phyloP scores from a whole-genome alignment of 1,140 invertebrate genomes.

The Drosophila aff. region DNA sequence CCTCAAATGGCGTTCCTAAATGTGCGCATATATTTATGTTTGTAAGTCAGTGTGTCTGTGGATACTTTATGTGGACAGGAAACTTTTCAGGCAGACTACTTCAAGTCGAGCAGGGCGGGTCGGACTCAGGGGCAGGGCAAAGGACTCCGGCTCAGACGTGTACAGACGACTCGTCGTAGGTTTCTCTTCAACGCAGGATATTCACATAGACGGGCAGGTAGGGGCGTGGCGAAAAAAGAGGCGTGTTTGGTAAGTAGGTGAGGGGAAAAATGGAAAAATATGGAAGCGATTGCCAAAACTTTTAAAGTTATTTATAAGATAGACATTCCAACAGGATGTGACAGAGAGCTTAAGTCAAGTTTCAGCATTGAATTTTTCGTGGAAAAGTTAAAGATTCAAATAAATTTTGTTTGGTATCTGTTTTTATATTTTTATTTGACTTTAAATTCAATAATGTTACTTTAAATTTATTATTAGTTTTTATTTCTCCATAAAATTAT shows the following conservation, averaged over 20 bases:
- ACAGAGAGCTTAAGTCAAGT: conserved; percentile 2
- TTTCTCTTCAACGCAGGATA: conserved; percentile 15
- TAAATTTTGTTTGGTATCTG: too few species aligned
- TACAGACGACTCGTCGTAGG: conserved; percentile 29
- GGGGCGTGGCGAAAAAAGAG: conserved; percentile 31
- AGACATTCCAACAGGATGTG: conserved; percentile 11
- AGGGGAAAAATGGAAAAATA: conserved; percentile 13
- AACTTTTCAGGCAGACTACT: conserved; percentile 60
- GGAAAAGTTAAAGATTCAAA: neutral
- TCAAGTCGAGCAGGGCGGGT: conserved; percentile 32
- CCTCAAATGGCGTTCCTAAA: conserved; percentile 28
- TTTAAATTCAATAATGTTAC: neutral
- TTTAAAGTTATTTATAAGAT: conserved; percentile 33
- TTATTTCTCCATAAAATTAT: neutral
- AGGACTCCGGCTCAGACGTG: conserved; percentile 34
- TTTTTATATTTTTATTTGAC: too few species aligned
- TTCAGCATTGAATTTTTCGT: neutral
- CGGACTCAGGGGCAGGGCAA: conserved; percentile 11
- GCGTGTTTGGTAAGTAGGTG: neutral
- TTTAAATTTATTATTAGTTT: neutral
- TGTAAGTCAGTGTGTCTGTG: conserved; percentile 36
- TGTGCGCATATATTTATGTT: conserved; percentile 41
- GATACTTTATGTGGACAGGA: conserved; percentile 51
- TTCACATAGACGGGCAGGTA: conserved; percentile 19
- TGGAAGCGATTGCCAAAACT: conserved; percentile 33